Conservation (phyloP, 2,113 vertebrate genomes). For the Candoia aspera region DNA sequence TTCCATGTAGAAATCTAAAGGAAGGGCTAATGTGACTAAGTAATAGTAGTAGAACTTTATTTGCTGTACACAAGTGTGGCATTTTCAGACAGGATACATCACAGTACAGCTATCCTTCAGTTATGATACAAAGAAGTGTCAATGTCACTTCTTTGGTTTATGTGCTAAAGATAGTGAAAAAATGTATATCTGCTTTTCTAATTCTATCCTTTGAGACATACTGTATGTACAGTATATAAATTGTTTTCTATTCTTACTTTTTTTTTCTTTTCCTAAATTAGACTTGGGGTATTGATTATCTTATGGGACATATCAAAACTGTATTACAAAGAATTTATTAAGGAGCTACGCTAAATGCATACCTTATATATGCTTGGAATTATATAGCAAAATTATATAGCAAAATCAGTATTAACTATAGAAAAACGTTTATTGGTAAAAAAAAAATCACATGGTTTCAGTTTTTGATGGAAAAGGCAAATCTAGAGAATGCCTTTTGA, state of each 20-base stretch:
- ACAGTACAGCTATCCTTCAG: background rate
- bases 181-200: conserved; percentile 34
- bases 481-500: background rate
- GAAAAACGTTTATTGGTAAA: background rate
- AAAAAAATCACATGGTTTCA: background rate
- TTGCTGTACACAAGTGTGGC: background rate
- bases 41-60: background rate
- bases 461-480: conserved; percentile 5
- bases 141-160: background rate
- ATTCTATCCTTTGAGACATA: conserved; percentile 23
- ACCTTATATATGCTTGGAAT: conserved; percentile 7
- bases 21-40: background rate
- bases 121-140: background rate
- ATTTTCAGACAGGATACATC: background rate
- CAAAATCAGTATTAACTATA: conserved; percentile 16
- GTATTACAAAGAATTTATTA: conserved; percentile 28
- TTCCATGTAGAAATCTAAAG: background rate
- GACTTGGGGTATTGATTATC: conserved; percentile 35
- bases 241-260: conserved; percentile 4
- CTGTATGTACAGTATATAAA: background rate
- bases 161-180: conserved; percentile 26
- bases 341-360: conserved; percentile 40
- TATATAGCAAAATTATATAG: background rate
- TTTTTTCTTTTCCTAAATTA: conserved; percentile 35
- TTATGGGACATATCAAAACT: background rate